phyloP scores from a whole-genome alignment of 2,888 invertebrate species.

The Ischnus inquisitorius region DNA sequence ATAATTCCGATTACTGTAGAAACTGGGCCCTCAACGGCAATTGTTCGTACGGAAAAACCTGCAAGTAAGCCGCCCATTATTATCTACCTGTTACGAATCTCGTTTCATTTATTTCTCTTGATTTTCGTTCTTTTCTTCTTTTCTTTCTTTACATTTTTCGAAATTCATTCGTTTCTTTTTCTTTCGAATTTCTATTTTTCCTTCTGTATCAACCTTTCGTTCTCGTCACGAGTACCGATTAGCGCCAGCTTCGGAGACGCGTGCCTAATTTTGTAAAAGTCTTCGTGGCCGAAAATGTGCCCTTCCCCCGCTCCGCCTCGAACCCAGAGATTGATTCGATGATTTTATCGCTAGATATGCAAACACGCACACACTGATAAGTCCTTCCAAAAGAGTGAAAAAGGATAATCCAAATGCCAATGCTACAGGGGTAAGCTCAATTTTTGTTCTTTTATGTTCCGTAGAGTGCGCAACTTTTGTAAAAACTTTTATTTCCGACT shows the following conservation, averaged over 20 bases:
- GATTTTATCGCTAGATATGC: conserved; percentile 86
- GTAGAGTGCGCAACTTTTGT: conserved; percentile 22
- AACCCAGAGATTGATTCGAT: conserved; percentile 67
- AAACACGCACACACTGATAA: conserved; percentile 90
- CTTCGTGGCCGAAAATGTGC: background rate
- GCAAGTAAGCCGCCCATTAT: conserved; percentile 86
- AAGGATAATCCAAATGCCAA: conserved; percentile 87
- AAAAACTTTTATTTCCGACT: conserved; percentile 8
- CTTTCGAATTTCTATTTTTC: conserved; percentile 21
- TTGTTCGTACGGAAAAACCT: conserved; percentile 92
- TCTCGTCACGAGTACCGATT: background rate
- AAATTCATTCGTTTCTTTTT: conserved; percentile 29
- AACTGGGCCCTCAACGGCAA: conserved; percentile 93
- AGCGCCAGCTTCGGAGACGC: conserved; percentile 2
- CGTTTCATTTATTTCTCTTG: conserved; percentile 28
- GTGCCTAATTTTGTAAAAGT: conserved; percentile 1
- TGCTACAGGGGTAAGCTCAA: conserved; percentile 80
- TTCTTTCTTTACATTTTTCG: conserved; percentile 4
- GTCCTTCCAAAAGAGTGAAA: conserved; percentile 91
- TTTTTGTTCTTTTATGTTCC: conserved; percentile 34
- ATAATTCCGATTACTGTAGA: conserved; percentile 89
- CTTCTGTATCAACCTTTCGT: background rate
- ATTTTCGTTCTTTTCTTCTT: conserved; percentile 34
- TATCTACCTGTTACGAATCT: background rate
- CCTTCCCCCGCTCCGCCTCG: background rate